Conservation (phyloP, 1,140 invertebrate genomes). For the Drepana arcuata region DNA sequence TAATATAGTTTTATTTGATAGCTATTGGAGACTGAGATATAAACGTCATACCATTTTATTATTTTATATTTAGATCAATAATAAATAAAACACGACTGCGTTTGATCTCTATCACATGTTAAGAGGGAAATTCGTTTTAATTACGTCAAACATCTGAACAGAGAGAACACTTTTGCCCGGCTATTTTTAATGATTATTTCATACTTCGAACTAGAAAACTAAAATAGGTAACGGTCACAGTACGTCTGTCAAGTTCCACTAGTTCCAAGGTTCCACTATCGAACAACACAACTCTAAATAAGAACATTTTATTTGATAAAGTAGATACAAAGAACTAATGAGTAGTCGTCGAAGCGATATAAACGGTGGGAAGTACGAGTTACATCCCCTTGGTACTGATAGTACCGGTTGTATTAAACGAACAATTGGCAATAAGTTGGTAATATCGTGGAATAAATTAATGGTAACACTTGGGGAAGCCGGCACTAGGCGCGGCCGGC, state of each 20-base stretch:
- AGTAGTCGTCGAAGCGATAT: not conserved
- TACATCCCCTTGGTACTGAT: constrained; percentile 15
- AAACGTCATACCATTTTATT: not conserved
- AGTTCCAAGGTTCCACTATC: not conserved
- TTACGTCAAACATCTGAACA: too few relatives aligned
- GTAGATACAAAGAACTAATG: too few relatives aligned
- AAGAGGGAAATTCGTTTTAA: not conserved
- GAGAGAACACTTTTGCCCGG: not conserved
- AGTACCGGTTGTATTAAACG: constrained; percentile 11
- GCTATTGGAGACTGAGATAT: not conserved
- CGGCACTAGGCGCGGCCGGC: constrained; percentile 19
- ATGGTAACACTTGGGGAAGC: constrained; percentile 43
- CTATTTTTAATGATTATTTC: not conserved
- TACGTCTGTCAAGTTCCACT: not conserved
- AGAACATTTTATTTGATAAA: not conserved
- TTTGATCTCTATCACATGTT: too few relatives aligned
- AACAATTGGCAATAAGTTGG: constrained; percentile 18
- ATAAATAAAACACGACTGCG: not conserved
- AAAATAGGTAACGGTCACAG: not conserved
- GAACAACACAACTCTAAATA: not conserved
- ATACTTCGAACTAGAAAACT: not conserved
- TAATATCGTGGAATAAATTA: constrained; percentile 34
- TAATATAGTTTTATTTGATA: not conserved
- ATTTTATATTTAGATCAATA: not conserved
- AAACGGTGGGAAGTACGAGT: not conserved